Evolutionary conservation across 1,140 invertebrate species (phyloP).

Genomic region (Drosophila sp.): DNA sequence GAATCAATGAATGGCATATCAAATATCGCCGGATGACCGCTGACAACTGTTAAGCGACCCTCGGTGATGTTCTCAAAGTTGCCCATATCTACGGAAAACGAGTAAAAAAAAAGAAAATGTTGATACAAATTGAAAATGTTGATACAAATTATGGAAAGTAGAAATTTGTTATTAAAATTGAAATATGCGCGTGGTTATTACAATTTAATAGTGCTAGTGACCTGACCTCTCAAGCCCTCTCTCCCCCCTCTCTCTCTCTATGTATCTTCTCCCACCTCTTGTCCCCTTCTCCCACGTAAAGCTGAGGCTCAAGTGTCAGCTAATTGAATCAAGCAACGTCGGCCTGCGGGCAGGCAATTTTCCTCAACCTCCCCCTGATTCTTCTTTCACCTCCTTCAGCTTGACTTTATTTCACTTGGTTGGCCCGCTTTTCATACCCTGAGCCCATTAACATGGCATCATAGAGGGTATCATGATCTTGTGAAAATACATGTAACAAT

Average conservation of each 20-base stretch:
- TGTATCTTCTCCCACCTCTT: neutral
- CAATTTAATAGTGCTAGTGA: conserved; percentile 29
- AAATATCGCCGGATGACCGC: conserved; percentile 92
- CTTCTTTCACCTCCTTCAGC: neutral
- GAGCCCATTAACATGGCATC: too few species aligned
- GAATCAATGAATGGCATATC: conserved; percentile 93
- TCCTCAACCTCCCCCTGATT: conserved; percentile 21
- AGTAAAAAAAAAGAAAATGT: neutral
- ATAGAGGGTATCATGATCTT: too few species aligned
- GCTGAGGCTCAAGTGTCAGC: conserved; percentile 39
- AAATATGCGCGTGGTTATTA: conserved; percentile 25
- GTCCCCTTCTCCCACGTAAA: neutral
- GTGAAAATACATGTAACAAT: too few species aligned
- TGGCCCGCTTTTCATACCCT: conserved; percentile 12
- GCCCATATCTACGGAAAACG: conserved; percentile 89
- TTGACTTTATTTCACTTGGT: conserved; percentile 18
- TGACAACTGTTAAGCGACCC: conserved; percentile 88
- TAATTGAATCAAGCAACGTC: conserved; percentile 44
- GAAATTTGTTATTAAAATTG: conserved; percentile 24
- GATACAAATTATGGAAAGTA: neutral
- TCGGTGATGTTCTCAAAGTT: conserved; percentile 90
- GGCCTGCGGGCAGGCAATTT: conserved; percentile 46
- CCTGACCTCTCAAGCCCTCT: neutral
- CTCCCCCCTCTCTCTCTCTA: too few species aligned
- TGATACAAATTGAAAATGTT: too few species aligned